Evolutionary conservation across 2,113 vertebrate species (phyloP), one percentile per base, ranked within the genome.

Genomic region (Peucedramus taeniatus): DNA sequence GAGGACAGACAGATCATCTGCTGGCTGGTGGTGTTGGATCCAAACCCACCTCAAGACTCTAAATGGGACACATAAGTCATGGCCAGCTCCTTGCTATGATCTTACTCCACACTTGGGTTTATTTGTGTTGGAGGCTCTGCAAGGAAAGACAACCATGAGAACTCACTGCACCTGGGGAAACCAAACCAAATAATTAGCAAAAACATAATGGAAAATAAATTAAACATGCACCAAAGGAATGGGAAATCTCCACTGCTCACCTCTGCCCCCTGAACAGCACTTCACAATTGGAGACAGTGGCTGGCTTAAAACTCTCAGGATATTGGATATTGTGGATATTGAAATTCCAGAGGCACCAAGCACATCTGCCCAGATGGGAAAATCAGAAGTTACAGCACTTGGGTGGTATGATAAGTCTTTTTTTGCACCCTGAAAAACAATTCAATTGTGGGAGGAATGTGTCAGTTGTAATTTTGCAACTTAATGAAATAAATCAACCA

Each of bases 401-500:
- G 91, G 74, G 76, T 94, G 92, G 96, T 87, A 87, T 89, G 94
- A 96, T 76, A 92, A 96, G 81, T 70, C 77, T 94, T 95, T 96
- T 83, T 87, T 72, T 85, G 57, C 80, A 94, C 95, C 94, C 87
- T 78, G 1, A 87, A 87, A 94, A 80, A 54, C 94, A 85, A 90
- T 66, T 93, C 71, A 70, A 19, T 75, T 84, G 97, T 98, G 94
- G 97, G 97, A 97, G 95, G 94, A 92, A 95, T 71, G 57, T 97
- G 97, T 96, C 96, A 97, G 83, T 79, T 71, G 28, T 93, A 95
- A 96, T 93, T 97, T 72, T 94, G 83, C 80, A 95, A 51, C 77
- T 94, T 95, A 95, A 98, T 98, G 89, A 95, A 95, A 91, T 96
- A 96, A 97, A 94, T 96, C 95, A 97, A 80, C 54, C 92, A 83